Evolutionary conservation across 92 coral and sea anemone species (phyloP).

Genomic region (Phymanthus crucifer): DNA sequence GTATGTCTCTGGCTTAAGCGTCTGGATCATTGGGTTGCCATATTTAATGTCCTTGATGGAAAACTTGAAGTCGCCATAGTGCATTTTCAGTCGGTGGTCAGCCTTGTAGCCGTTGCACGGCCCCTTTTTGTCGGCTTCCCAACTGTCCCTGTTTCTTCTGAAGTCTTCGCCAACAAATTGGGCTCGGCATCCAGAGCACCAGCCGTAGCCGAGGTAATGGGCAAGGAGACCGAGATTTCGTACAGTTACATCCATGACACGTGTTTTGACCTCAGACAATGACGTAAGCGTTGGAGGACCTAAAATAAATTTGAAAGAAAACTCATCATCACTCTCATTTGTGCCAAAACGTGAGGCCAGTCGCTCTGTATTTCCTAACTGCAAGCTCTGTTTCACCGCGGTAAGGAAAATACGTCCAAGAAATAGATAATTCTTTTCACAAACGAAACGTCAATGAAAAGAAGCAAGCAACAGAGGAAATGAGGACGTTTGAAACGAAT

Average conservation of each 20-base stretch:
- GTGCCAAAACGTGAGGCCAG: not conserved
- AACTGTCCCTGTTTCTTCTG: slow-evolving; percentile 66
- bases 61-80: slow-evolving; percentile 60
- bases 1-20: slow-evolving; percentile 39
- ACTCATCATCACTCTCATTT: not conserved
- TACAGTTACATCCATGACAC: slow-evolving; percentile 65
- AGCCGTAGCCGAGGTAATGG: slow-evolving; percentile 70
- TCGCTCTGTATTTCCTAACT: too few species aligned
- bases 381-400: too few species aligned
- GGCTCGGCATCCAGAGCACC: slow-evolving; percentile 70
- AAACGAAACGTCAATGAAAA: too few species aligned
- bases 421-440: too few species aligned
- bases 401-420: too few species aligned
- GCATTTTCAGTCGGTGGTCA: slow-evolving; percentile 53
- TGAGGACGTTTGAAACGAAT: too few species aligned
- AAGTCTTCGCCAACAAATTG: slow-evolving; percentile 64
- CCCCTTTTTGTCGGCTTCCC: slow-evolving; percentile 59
- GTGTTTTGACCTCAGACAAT: slow-evolving; percentile 63
- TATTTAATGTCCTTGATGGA: slow-evolving; percentile 59
- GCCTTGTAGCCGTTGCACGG: slow-evolving; percentile 68
- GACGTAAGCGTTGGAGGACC: slow-evolving; percentile 48
- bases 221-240: slow-evolving; percentile 46
- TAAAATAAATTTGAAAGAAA: not conserved
- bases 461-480: too few species aligned
- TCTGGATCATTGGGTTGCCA: slow-evolving; percentile 45